These are phyloP conservation scores for Tragelaphus buxtoni DNA, from an alignment of 2,113 vertebrate species.

Conservation along the genomic window DNA sequence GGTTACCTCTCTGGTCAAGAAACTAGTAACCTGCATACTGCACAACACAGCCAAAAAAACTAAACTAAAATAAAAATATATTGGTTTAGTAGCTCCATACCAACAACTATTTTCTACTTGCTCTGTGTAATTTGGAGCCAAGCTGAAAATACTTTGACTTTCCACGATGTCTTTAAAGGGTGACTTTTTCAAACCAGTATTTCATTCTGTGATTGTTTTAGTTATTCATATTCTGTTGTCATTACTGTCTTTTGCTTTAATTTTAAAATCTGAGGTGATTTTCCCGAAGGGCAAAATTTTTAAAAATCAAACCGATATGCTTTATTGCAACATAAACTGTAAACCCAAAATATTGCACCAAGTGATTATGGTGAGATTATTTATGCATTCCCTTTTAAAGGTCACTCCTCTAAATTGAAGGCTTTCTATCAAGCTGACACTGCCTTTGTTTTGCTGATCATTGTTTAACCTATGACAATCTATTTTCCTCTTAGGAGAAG, in stretches of 20 bases:
- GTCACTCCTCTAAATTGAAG: constrained; percentile 33
- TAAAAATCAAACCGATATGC: constrained; percentile 20
- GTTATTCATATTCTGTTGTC: background rate
- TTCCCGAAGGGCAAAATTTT: constrained; percentile 37
- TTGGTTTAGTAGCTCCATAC: background rate
- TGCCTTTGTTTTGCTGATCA: constrained; percentile 18
- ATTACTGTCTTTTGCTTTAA: background rate
- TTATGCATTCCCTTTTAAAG: constrained; percentile 56
- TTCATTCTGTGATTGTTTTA: background rate
- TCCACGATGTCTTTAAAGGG: background rate
- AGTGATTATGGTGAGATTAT: background rate
- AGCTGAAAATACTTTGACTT: background rate
- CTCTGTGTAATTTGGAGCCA: background rate
- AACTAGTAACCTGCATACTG: background rate
- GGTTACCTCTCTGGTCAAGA: background rate
- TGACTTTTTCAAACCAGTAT: constrained; percentile 12
- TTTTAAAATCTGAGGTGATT: constrained; percentile 15
- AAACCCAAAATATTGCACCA: constrained; percentile 13
- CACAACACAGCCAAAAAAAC: background rate
- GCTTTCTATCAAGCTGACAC: constrained; percentile 28
- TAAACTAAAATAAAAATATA: background rate
- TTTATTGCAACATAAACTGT: constrained; percentile 34
- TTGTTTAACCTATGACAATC: constrained; percentile 29
- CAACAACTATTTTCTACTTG: background rate
- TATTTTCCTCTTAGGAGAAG: constrained; percentile 19